A percentile compares a stretch with the other conserved stretches of the same genome.
Evolutionary conservation across 2,113 vertebrate genomes (phyloP).

Genomic region (Plotosus lineatus): DNA sequence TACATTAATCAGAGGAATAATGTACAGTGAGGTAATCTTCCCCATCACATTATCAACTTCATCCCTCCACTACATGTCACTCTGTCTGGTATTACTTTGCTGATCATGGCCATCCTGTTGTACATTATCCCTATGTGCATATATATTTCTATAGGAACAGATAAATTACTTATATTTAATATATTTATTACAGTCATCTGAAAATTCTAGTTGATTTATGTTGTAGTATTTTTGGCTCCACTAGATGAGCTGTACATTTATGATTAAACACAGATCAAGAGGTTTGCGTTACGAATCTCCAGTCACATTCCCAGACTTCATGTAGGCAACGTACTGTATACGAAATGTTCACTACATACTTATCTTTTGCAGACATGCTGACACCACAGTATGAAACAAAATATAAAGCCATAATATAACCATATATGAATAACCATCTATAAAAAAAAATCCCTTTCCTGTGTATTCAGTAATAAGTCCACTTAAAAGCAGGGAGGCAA

Average conservation of each 20-base stretch:
- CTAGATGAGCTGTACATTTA: not conserved
- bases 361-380: not conserved
- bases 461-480: not conserved
- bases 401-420: not conserved
- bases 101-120: no score
- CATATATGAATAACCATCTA: not conserved
- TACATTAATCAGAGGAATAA: no score
- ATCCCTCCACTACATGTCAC: no score
- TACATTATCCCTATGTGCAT: no score
- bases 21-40: no score
- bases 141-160: no score
- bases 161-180: no score
- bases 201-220: no score
- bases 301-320: not conserved
- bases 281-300: not conserved
- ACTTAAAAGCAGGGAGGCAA: not conserved
- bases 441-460: not conserved
- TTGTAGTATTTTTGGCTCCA: not conserved
- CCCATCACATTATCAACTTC: no score
- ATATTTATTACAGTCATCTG: no score
- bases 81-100: no score
- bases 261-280: not conserved
- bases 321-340: not conserved
- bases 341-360: not conserved
- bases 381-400: conserved; percentile 1